Evolutionary conservation across 1,140 invertebrate species (phyloP).

Genomic region (Trachymyrmex septentrionalis): DNA sequence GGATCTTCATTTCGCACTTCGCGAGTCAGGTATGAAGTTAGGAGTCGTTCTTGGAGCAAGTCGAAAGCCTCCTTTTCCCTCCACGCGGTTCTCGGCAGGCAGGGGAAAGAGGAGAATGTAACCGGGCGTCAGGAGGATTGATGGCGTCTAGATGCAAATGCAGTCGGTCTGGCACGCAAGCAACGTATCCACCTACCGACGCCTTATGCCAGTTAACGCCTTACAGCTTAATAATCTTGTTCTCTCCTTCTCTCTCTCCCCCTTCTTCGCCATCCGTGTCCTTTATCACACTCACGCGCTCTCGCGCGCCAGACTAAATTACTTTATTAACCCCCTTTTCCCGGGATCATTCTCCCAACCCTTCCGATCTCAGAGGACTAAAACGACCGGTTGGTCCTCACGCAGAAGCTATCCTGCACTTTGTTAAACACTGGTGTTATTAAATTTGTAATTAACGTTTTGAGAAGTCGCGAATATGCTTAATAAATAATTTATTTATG

Average conservation of each 20-base stretch:
- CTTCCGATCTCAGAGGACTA: slow-evolving; percentile 16
- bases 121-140: slow-evolving; percentile 86
- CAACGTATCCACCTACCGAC: slow-evolving; percentile 85
- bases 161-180: slow-evolving; percentile 85
- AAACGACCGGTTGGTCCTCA: slow-evolving; percentile 31
- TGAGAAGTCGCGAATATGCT: background rate
- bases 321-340: slow-evolving; percentile 81
- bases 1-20: slow-evolving; percentile 54
- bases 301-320: slow-evolving; percentile 76
- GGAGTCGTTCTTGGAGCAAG: slow-evolving; percentile 50
- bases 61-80: slow-evolving; percentile 53
- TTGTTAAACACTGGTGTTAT: slow-evolving; percentile 61
- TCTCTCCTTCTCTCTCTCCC: slow-evolving; percentile 66
- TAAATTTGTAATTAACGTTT: slow-evolving; percentile 63
- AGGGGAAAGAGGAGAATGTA: slow-evolving; percentile 76
- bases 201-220: slow-evolving; percentile 87
- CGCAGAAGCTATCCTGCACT: slow-evolving; percentile 49
- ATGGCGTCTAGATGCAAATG: slow-evolving; percentile 87
- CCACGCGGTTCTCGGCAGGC: slow-evolving; percentile 55
- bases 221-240: slow-evolving; percentile 87
- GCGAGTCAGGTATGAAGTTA: slow-evolving; percentile 44
- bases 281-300: slow-evolving; percentile 34
- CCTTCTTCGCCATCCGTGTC: slow-evolving; percentile 56
- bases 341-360: slow-evolving; percentile 47
- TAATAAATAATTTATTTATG: slow-evolving; percentile 14